Percentiles rank a stretch among this genome's conserved stretches.
These are phyloP conservation scores for Chalcis sispes DNA, from an alignment of 2,888 invertebrate genomes.

Conservation along the genomic window DNA sequence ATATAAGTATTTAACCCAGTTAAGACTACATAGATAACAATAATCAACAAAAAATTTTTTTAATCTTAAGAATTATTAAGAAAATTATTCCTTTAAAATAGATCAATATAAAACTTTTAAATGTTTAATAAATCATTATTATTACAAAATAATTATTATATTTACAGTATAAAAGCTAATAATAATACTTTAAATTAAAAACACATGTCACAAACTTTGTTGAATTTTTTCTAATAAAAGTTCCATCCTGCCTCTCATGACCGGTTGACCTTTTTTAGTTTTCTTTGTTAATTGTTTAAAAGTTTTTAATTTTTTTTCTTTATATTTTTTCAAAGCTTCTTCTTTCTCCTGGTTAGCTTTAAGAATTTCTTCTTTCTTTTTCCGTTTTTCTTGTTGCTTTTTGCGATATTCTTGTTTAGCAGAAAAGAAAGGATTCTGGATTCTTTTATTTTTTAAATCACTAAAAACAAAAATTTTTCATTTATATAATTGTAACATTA, in stretches of 20 bases:
- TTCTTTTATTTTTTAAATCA: conserved; percentile 49
- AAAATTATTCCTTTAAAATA: no score
- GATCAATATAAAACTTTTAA: background rate
- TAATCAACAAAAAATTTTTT: no score
- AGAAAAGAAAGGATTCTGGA: conserved; percentile 76
- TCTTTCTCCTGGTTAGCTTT: conserved; percentile 79
- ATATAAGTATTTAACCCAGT: no score
- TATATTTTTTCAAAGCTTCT: conserved; percentile 82
- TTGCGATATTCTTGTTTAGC: conserved; percentile 79
- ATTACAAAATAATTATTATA: conserved; percentile 9
- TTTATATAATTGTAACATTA: background rate
- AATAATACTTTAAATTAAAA: background rate
- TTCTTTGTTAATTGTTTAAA: conserved; percentile 86
- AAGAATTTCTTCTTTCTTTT: conserved; percentile 77
- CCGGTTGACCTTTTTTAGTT: conserved; percentile 89
- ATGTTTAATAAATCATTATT: conserved; percentile 24
- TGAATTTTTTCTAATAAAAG: conserved; percentile 87
- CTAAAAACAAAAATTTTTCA: conserved; percentile 54
- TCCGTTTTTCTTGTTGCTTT: conserved; percentile 79
- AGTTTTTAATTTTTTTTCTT: conserved; percentile 83
- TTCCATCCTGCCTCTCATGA: conserved; percentile 90
- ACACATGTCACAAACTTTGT: background rate
- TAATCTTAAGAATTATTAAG: background rate
- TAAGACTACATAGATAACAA: no score
- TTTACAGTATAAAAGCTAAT: conserved; percentile 25